Base-by-base conservation (phyloP, 2,113 vertebrate genomes). In the Chionodraco myersi region DNA sequence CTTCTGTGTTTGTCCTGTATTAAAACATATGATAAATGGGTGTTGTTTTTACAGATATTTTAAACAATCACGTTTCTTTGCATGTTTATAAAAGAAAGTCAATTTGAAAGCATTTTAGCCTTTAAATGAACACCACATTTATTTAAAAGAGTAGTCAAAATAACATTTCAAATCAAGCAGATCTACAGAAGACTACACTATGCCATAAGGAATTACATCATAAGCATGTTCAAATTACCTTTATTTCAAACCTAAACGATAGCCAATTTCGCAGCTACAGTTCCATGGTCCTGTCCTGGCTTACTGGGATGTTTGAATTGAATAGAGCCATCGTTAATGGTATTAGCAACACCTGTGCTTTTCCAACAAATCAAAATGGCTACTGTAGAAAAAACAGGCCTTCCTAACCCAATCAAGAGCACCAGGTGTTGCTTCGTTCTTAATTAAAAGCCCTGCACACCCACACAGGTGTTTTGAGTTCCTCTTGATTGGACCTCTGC, bases 1-100 rank as follows among this genome's bases (percentile, higher is more conserved):
- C 34, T 47, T 45, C 30, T 36, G 1, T 60, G 74, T 80, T 77
- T 83, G 72, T 88, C 67, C 80, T 91, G 12, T 72, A 47, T 70
- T 61, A 63, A 10, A 10, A 44, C 14, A 5, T 41, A 41, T 26
- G 8, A n/a, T 53, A 14, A 36, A 21, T 6, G 18, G 7, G 5
- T 21, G 2, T 47, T 67, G 45, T 47, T 62, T 13, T 5, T 41
- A 41, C 36, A 41, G 36, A 41, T 67, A 12, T 8, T 5, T 36
- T 34, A 8, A 34, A 53, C 4, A 26, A 11, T 13, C n/a, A 6
- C 1, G 0, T 26, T 23, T 44, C 9, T 45, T 63, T 47, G 1
- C 13, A 2, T 34, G 48, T 49, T 56, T 64, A 2, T 30, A 64
- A 64, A 48, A 30, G 1, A n/a, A 65, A 11, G 8, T 65, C 6